Conservation (phyloP, 2,888 invertebrate species). For the Acanthoscelides obtectus region DNA sequence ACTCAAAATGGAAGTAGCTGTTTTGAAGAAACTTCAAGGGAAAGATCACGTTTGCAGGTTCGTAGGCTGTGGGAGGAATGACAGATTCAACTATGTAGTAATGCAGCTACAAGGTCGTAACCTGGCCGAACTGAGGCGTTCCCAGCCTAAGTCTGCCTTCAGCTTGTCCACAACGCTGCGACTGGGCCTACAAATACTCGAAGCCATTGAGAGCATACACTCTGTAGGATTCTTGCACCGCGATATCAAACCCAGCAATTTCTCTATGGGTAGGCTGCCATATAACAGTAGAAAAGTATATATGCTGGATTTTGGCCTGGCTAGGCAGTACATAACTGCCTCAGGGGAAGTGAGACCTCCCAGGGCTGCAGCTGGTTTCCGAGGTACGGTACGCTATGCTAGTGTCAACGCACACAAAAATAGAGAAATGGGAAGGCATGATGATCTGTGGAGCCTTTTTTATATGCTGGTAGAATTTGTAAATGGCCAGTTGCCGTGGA, state of each 20-base stretch:
- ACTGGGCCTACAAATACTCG: slow-evolving; percentile 91
- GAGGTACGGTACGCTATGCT: slow-evolving; percentile 97
- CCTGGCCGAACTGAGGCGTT: too few species aligned
- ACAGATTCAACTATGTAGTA: too few species aligned
- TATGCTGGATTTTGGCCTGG: slow-evolving; percentile 98
- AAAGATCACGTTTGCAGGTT: slow-evolving; percentile 98
- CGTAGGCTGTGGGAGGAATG: slow-evolving; percentile 98
- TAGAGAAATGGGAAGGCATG: too few species aligned
- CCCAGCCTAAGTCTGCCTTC: slow-evolving; percentile 92
- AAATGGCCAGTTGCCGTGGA: slow-evolving; percentile 97
- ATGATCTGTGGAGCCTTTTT: slow-evolving; percentile 98
- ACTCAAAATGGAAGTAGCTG: slow-evolving; percentile 99
- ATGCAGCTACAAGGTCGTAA: too few species aligned
- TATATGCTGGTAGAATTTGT: too few species aligned
- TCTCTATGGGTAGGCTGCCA: too few species aligned
- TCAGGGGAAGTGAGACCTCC: slow-evolving; percentile 95
- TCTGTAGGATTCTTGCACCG: too few species aligned
- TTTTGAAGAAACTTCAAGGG: slow-evolving; percentile 95
- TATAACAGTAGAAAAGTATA: too few species aligned
- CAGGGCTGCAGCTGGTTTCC: slow-evolving; percentile 94
- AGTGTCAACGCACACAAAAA: too few species aligned
- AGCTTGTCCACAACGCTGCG: slow-evolving; percentile 94
- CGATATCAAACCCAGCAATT: too few species aligned
- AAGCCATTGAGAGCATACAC: slow-evolving; percentile 95
- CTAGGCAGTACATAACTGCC: slow-evolving; percentile 94